A percentile compares a stretch with the other conserved stretches of the same genome.
These are phyloP conservation scores for Clitarchus hookeri DNA, from an alignment of 2,888 invertebrate genomes.

Conservation along the genomic window DNA sequence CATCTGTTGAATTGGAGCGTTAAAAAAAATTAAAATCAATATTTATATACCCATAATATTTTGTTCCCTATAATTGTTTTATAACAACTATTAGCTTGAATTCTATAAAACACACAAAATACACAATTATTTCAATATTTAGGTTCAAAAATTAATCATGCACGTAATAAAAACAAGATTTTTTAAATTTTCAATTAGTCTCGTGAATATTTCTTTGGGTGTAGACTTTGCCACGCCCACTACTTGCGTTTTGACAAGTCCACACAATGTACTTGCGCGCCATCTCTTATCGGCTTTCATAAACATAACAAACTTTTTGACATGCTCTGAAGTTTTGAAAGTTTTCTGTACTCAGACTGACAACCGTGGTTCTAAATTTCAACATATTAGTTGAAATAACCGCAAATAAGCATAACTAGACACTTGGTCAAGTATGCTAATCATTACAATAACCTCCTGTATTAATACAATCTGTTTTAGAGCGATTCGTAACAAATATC, in stretches of 20 bases:
- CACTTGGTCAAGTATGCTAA: background rate
- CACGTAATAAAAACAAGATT: no score
- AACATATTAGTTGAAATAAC: background rate
- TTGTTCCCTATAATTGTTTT: no score
- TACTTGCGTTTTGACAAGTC: background rate
- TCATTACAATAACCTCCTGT: background rate
- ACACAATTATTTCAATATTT: no score
- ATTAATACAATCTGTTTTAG: background rate
- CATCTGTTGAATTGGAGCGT: no score
- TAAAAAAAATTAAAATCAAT: no score
- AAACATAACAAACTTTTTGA: constrained; percentile 27
- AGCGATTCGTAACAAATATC: background rate
- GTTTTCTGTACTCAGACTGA: background rate
- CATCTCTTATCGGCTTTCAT: constrained; percentile 24
- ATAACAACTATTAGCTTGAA: no score
- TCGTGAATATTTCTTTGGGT: no score
- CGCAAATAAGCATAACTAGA: background rate
- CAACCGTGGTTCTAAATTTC: background rate
- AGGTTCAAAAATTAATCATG: no score
- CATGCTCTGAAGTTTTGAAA: constrained; percentile 11
- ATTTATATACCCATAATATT: no score
- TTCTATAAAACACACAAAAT: no score
- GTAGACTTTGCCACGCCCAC: constrained; percentile 10
- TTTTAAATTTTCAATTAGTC: no score
- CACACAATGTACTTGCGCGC: constrained; percentile 2